Percentiles rank a stretch among this genome's conserved stretches.
These are phyloP conservation scores for Pomacea canaliculata DNA, from an alignment of 2,888 invertebrate species.

Conservation along the genomic window DNA sequence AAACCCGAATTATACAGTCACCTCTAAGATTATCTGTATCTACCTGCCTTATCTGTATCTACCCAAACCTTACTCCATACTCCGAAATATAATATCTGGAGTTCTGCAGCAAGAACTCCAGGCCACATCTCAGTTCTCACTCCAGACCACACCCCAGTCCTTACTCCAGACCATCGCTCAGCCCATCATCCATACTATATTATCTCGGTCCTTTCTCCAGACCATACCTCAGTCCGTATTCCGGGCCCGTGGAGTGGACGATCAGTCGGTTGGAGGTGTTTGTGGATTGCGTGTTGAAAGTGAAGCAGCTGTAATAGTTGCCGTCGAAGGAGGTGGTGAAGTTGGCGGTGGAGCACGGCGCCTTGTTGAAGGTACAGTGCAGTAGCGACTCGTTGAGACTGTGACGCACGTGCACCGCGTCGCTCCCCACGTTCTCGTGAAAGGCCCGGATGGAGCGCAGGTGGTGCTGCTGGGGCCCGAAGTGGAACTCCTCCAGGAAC, in stretches of 20 bases:
- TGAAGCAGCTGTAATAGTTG: conserved; percentile 61
- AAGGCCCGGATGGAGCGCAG: conserved; percentile 52
- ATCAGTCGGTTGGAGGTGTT: conserved; percentile 37
- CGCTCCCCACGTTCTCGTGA: conserved; percentile 56
- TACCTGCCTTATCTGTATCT: too few relatives aligned
- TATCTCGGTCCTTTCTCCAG: conserved; percentile 24
- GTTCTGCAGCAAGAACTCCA: too few relatives aligned
- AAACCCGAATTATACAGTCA: too few relatives aligned
- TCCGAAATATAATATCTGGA: too few relatives aligned
- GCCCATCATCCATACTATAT: too few relatives aligned
- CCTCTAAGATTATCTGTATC: too few relatives aligned
- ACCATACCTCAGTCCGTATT: conserved; percentile 56
- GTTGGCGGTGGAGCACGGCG: conserved; percentile 45
- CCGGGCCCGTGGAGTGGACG: conserved; percentile 58
- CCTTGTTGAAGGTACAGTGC: conserved; percentile 53
- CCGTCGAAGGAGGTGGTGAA: conserved; percentile 54
- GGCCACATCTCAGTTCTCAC: too few relatives aligned
- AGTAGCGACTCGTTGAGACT: conserved; percentile 50
- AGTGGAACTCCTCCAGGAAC: conserved; percentile 40
- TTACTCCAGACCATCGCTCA: too few relatives aligned
- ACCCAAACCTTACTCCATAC: too few relatives aligned
- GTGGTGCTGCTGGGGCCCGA: conserved; percentile 46
- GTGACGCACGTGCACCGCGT: conserved; percentile 49
- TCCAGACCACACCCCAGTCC: too few relatives aligned
- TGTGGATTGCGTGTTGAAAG: conserved; percentile 47